Evolutionary conservation across 2,113 vertebrate species (phyloP).

Genomic region (Nannospalax galili): DNA sequence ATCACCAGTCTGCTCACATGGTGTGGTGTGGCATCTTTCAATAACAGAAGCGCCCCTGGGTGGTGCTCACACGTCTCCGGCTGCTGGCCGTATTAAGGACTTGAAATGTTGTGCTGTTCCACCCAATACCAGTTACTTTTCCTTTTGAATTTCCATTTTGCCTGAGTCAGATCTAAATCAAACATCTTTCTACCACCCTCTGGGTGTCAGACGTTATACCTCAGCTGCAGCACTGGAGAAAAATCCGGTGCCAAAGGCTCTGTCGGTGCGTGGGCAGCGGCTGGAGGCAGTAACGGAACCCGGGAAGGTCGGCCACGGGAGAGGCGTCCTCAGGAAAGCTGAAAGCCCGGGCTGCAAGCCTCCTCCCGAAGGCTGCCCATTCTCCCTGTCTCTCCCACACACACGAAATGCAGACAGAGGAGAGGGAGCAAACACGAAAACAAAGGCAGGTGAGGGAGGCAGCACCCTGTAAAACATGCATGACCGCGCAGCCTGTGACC

Average conservation of each 20-base stretch:
- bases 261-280: not conserved
- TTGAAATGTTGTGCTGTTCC: slow-evolving; percentile 23
- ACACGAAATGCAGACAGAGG: not conserved
- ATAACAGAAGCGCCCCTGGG: not conserved
- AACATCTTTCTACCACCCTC: not conserved
- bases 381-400: not conserved
- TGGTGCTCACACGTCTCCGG: not conserved
- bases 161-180: slow-evolving; percentile 36
- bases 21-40: rapidly evolving
- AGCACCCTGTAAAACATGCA: too few relatives aligned
- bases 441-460: not conserved
- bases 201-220: not conserved
- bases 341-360: not conserved
- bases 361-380: not conserved
- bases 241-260: not conserved
- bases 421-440: not conserved
- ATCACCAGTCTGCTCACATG: rapidly evolving
- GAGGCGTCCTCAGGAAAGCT: not conserved
- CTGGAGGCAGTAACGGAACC: not conserved
- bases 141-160: not conserved
- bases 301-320: not conserved
- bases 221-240: not conserved
- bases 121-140: not conserved
- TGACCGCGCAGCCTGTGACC: not conserved
- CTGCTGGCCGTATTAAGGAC: not conserved